Percentiles rank a stretch among this genome's conserved stretches.
phyloP scores from a whole-genome alignment of 2,888 invertebrate species.

The Eupithecia insigniata region DNA sequence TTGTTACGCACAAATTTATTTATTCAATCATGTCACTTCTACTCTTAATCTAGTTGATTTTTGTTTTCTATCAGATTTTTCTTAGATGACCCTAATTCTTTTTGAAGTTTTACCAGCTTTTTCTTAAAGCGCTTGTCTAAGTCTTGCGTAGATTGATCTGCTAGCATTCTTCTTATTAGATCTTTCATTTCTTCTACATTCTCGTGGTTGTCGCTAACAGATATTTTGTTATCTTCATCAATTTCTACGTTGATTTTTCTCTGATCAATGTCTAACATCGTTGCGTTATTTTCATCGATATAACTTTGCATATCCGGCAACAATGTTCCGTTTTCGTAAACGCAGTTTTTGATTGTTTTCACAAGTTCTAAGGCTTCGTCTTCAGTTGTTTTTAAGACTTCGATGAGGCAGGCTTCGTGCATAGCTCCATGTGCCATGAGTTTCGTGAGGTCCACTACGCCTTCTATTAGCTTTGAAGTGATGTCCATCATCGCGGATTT shows the following conservation, averaged over 20 bases:
- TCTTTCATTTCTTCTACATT: conserved; percentile 59
- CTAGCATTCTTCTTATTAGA: conserved; percentile 62
- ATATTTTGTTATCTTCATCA: conserved; percentile 23
- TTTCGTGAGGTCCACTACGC: conserved; percentile 72
- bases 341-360: conserved; percentile 59
- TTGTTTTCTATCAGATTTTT: conserved; percentile 40
- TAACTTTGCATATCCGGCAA: conserved; percentile 50
- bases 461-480: conserved; percentile 68
- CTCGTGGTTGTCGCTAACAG: conserved; percentile 24
- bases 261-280: conserved; percentile 60
- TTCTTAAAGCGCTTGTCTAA: conserved; percentile 58
- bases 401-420: conserved; percentile 81
- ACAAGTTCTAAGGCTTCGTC: conserved; percentile 68
- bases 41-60: not conserved
- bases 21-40: not conserved
- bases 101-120: conserved; percentile 55
- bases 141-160: conserved; percentile 50
- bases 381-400: conserved; percentile 73
- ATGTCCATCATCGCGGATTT: conserved; percentile 78
- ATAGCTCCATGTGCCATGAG: conserved; percentile 79
- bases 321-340: conserved; percentile 52
- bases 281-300: conserved; percentile 67
- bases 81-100: conserved; percentile 54
- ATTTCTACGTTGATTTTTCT: conserved; percentile 39
- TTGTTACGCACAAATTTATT: not conserved